Evolutionary conservation across 1,140 invertebrate genomes (phyloP).

Genomic region (Pseudoatta argentina): DNA sequence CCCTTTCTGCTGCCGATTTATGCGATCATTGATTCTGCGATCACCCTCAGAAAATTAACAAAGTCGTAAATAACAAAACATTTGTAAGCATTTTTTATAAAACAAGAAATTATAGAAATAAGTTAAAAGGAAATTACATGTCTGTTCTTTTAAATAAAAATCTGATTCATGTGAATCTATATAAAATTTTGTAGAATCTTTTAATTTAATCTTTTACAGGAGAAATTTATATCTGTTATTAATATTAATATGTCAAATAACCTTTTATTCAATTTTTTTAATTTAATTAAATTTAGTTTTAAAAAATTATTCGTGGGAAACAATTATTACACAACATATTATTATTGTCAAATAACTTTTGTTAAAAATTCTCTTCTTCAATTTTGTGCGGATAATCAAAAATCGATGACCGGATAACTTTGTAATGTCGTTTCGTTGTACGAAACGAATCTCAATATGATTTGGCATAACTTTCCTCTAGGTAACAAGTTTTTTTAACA

Average conservation of each 20-base stretch:
- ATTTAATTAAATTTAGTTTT: background rate
- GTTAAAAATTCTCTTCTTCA: background rate
- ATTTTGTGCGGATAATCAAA: background rate
- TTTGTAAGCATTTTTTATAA: background rate
- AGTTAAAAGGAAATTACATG: background rate
- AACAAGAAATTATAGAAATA: background rate
- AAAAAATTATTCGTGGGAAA: background rate
- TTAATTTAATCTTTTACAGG: background rate
- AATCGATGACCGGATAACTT: background rate
- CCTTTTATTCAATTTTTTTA: no score
- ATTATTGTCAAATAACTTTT: background rate
- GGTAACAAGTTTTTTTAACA: slow-evolving; percentile 42
- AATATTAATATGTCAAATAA: background rate
- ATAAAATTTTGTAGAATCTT: background rate
- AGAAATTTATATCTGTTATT: background rate
- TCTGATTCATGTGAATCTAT: background rate
- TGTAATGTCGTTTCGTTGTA: background rate
- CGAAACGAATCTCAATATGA: background rate
- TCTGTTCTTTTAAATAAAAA: background rate
- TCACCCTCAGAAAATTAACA: background rate
- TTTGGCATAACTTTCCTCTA: slow-evolving; percentile 33
- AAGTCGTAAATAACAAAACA: background rate
- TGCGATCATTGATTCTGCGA: slow-evolving; percentile 22
- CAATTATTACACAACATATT: background rate
- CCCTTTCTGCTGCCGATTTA: background rate